Evolutionary conservation across 2,797 vertebrate genomes (phyloP).

Genomic region (Erpetoichthys calabaricus): DNA sequence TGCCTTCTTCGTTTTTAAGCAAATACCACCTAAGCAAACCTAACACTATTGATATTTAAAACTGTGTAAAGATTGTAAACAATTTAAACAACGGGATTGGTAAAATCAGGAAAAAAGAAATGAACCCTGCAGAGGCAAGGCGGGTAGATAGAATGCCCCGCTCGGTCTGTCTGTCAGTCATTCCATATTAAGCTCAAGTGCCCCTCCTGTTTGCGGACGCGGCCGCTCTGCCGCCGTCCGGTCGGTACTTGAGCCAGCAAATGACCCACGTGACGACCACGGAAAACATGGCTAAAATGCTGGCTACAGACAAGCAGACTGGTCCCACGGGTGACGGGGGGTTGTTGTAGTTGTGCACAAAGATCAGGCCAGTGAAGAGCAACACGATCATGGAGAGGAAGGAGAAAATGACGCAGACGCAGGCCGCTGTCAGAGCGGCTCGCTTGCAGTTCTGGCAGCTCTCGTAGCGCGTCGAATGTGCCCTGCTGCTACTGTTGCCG

Average conservation of each 20-base stretch:
- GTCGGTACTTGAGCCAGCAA: conserved; percentile 84
- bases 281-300: conserved; percentile 83
- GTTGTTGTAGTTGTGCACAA: conserved; percentile 76
- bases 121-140: no score
- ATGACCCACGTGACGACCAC: conserved; percentile 85
- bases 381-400: conserved; percentile 85
- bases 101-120: no score
- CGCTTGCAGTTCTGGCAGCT: conserved; percentile 79
- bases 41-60: no score
- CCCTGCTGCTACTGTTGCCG: conserved; percentile 1
- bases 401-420: conserved; percentile 84
- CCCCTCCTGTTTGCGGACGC: conserved; percentile 46
- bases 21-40: no score
- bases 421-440: conserved; percentile 76
- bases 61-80: no score
- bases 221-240: conserved; percentile 52
- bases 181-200: conserved; percentile 30
- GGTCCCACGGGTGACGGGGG: conserved; percentile 76
- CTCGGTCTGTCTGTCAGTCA: no score
- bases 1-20: no score
- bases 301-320: conserved; percentile 81
- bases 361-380: conserved; percentile 87
- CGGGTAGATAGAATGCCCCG: no score
- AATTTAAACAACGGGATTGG: no score
- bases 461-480: conserved; percentile 42